phyloP scores from a whole-genome alignment of 1,140 invertebrate genomes.

The Dufourea novaeangliae region DNA sequence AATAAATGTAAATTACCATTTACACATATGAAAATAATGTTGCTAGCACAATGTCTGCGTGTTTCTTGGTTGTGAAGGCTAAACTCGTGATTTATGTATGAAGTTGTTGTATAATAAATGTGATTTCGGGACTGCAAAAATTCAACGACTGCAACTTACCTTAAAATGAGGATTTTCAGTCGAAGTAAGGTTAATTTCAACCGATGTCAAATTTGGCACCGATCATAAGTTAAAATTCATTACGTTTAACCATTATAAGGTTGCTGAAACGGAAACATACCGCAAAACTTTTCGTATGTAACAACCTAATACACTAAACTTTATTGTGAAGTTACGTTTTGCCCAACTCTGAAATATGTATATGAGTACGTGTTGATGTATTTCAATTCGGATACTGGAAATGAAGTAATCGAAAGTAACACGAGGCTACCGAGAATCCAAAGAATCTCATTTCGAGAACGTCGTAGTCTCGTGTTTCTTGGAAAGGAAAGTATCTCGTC shows the following conservation, averaged over 20 bases:
- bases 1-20: not conserved
- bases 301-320: too few species aligned
- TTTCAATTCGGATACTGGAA: not conserved
- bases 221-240: not conserved
- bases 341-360: slow-evolving; percentile 5
- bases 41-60: not conserved
- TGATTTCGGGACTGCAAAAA: too few species aligned
- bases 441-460: slow-evolving; percentile 23
- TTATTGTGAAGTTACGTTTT: not conserved
- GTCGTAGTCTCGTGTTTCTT: not conserved
- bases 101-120: too few species aligned
- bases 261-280: too few species aligned
- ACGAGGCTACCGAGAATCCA: not conserved
- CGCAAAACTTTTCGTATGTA: too few species aligned
- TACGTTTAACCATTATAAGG: too few species aligned
- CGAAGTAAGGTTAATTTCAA: too few species aligned
- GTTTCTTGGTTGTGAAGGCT: not conserved
- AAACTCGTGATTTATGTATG: too few species aligned
- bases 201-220: too few species aligned
- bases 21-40: not conserved
- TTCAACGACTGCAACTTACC: too few species aligned
- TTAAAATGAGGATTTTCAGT: too few species aligned
- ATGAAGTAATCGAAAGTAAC: not conserved
- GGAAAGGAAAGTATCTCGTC: not conserved
- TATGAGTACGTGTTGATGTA: not conserved